phyloP scores from a whole-genome alignment of 2,888 invertebrate species.

The Macaria liturata region DNA sequence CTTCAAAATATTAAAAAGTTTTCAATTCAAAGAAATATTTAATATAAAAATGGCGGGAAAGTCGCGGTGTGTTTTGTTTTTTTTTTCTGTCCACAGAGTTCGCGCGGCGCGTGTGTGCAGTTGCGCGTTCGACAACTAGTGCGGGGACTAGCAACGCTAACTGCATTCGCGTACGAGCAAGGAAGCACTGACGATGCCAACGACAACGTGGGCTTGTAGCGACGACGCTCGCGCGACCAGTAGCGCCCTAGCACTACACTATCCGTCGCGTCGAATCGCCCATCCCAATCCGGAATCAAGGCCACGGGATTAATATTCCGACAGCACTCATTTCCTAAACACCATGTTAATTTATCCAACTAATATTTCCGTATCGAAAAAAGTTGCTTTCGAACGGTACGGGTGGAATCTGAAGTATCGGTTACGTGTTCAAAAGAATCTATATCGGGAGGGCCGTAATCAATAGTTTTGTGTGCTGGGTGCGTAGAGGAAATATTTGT shows the following conservation, averaged over 20 bases:
- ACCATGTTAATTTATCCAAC: constrained; percentile 68
- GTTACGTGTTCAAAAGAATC: constrained; percentile 41
- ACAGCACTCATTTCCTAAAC: constrained; percentile 65
- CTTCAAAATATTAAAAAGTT: constrained; percentile 22
- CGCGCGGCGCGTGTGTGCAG: constrained; percentile 60
- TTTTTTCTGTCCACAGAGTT: constrained; percentile 28
- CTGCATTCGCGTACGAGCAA: constrained; percentile 73
- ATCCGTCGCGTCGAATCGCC: constrained; percentile 57
- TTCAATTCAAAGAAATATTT: constrained; percentile 11
- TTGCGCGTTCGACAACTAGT: constrained; percentile 78
- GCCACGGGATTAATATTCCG: constrained; percentile 75
- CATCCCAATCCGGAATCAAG: constrained; percentile 78
- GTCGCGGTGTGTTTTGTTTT: constrained; percentile 40
- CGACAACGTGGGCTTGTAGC: constrained; percentile 52
- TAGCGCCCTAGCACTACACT: constrained; percentile 30
- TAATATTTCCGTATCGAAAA: constrained; percentile 58
- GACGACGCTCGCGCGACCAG: constrained; percentile 49
- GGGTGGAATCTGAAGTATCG: constrained; percentile 36
- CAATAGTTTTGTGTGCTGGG: constrained; percentile 50
- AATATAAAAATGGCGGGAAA: constrained; percentile 32
- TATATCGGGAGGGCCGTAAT: constrained; percentile 51
- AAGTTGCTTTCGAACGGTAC: constrained; percentile 27
- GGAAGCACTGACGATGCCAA: constrained; percentile 57
- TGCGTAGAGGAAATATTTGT: too few relatives aligned
- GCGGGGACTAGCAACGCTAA: constrained; percentile 75